A percentile compares a stretch with the other conserved stretches of the same genome.
phyloP scores from a whole-genome alignment of 2,113 vertebrate genomes.

The Oceanites oceanicus region DNA sequence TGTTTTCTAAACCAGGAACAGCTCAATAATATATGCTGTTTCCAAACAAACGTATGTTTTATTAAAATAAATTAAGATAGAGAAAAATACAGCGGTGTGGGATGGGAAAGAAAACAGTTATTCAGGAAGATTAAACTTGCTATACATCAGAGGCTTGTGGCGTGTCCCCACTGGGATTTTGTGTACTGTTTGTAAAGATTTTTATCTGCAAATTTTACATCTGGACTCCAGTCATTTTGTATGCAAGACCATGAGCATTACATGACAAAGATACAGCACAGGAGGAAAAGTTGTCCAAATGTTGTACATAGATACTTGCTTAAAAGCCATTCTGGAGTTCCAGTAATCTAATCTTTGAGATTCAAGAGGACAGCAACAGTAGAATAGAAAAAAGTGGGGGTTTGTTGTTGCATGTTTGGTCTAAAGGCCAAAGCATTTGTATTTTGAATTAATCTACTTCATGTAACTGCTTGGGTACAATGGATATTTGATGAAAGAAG shows the following conservation, averaged over 20 bases:
- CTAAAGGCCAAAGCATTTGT: background rate
- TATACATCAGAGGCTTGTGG: background rate
- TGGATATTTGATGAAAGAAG: background rate
- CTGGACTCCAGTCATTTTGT: background rate
- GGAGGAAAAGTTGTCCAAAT: background rate
- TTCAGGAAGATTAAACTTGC: conserved; percentile 32
- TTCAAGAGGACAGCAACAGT: background rate
- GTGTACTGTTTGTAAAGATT: background rate
- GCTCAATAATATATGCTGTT: conserved; percentile 12
- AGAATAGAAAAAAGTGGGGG: rapidly evolving
- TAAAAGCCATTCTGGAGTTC: background rate
- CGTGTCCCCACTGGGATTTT: background rate
- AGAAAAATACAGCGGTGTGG: background rate
- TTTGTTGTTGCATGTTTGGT: background rate
- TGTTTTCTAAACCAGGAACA: conserved; percentile 31
- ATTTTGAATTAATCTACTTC: background rate
- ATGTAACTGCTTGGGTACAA: background rate
- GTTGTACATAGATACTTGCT: background rate
- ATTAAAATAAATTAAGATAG: conserved; percentile 34
- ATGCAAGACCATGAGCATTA: background rate
- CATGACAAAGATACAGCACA: background rate
- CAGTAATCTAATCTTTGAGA: background rate
- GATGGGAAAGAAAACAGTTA: background rate
- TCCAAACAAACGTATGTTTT: conserved; percentile 10
- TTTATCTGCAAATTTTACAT: background rate